Base-by-base conservation (phyloP, 2,113 vertebrate genomes). In the Perca fluviatilis region DNA sequence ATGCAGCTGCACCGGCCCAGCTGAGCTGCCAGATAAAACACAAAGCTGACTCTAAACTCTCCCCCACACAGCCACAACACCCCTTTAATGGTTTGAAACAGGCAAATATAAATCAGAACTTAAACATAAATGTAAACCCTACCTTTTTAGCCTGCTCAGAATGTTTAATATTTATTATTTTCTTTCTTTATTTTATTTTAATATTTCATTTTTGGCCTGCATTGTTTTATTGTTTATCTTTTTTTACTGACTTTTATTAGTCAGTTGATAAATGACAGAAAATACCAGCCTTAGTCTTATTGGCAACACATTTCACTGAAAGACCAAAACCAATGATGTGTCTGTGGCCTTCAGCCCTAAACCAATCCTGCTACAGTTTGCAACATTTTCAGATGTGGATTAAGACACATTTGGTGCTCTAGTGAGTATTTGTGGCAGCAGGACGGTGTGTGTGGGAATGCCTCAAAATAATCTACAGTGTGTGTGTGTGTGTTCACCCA, bases 1-100 rank as follows among this genome's bases (percentile, higher is more conserved):
- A 83, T 88, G 93, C 95, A 95, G 95, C 95, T 95, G 95, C 93
- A 89, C 58, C 58, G 85, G 89, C 86, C 76, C 93, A 90, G 93
- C 94, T 93, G 90, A 94, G 91, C 88, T 86, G 85, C 89, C 91
- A 91, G 89, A 91, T 60, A 85, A 80, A 85, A 94, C 86, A 94
- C 85, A 94, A 91, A 91, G 90, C 71, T 68, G 85, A 89, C 76
- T 89, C 82, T 84, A 82, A 81, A 80, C 2, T 49, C 87, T 50
- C 54, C 56, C 53, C 23, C 68, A 50, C 78, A 64, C 36, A 43
- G 21, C 60, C 2, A 62, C 58, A 75, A 76, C 61, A 57, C n/a
- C n/a, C 12, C 9, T 75, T 49, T 27, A 57, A 79, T 2, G 2
- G 16, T 57, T 19, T 30, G 11, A 53, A 51, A 53, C 33, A 54